Base-by-base conservation (phyloP, 2,113 vertebrate species). In the Centropristis striata region DNA sequence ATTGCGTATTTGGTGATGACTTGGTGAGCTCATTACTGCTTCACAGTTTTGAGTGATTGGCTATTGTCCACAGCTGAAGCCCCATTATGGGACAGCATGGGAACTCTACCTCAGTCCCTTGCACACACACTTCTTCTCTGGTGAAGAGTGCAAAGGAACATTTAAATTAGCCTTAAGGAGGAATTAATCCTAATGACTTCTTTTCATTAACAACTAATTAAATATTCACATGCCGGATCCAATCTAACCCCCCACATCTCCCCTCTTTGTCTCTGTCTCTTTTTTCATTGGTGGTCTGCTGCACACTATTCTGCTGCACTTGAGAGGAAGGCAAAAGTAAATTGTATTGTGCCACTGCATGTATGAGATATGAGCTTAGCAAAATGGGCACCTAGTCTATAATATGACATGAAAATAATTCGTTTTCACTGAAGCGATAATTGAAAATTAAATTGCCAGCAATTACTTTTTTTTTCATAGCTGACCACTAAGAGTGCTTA, bases 171-270 rank as follows among this genome's bases (percentile, higher is more conserved):
- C 57, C 73, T 70, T 71, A 41, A 79, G 69, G 28, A 83, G 57
- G 64, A 90, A 89, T 82, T 84, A 87, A 90, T 66, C 84, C 77
- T 67, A 87, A 88, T 89, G 73, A 87, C 85, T 86, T 86, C 49
- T 85, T 90, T 92, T 92, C 67, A 88, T 88, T 81, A 86, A 87
- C 67, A 82, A 25, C 66, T 71, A 81, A 88, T 92, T 85, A 86
- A 91, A 91, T 90, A 91, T 88, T 90, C 82, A 88, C 82, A 80
- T 60, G 13, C 66, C 77, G 23, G 27, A 64, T 60, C 54, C 64
- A 57, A 15, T 61, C 15, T 18, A 71, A 37, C 68, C 57, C 46
- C 47, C 14, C 39, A 25, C 51, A 37, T n/a, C n/a, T n/a, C 15
- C 32, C 25, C 37, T 60, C 32, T 78, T 81, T 49, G 58, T 59